Base-by-base conservation (phyloP, 2,888 invertebrate species). In the Craniophora ligustri region DNA sequence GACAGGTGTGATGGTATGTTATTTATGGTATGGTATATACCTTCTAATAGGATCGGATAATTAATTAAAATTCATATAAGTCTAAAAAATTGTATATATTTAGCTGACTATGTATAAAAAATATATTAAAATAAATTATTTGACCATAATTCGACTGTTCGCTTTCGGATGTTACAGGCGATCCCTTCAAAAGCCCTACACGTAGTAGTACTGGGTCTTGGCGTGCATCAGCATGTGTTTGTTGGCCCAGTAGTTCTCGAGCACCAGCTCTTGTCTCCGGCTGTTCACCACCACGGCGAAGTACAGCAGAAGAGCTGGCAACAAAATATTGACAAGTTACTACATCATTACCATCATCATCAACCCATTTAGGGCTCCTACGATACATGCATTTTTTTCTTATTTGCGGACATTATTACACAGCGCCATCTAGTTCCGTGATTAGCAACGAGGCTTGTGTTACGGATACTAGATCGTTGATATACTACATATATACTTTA, bases 211-310 rank as follows among this genome's bases (percentile, higher is more conserved):
- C 3, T 74, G 77, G 35, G 75, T 62, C 31, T 70, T 76, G 0
- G 75, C 72, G 23, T 71, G 72, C 23, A 72, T 60, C 69, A 84
- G 74, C 42, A 84, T 70, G 3, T 76, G 72, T 31, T 81, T 78
- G 11, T 80, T 75, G 0, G 81, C 78, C 40, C 82, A 79, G 47
- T 79, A 76, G 26, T 77, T 67, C 26, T 85, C 82, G 2, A 67
- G 62, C 6, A 79, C 46, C 63, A 90, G 75, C 69, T 90, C 81
- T 26, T 78, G 72, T 2, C 89, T 69, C 2, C 87, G 74, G 51
- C 90, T 89, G 76, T 85, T 78, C 53, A 91, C 83, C 21, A 91
- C 85, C 0, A 81, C 81, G 0, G 85, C 78, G 39, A 83, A 85
- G 76, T 89, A 91, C 34, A 84, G 82, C 13, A 88, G 64, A 7